Evolutionary conservation across 2,888 invertebrate species (phyloP).

Genomic region (Tigriopus californicus): DNA sequence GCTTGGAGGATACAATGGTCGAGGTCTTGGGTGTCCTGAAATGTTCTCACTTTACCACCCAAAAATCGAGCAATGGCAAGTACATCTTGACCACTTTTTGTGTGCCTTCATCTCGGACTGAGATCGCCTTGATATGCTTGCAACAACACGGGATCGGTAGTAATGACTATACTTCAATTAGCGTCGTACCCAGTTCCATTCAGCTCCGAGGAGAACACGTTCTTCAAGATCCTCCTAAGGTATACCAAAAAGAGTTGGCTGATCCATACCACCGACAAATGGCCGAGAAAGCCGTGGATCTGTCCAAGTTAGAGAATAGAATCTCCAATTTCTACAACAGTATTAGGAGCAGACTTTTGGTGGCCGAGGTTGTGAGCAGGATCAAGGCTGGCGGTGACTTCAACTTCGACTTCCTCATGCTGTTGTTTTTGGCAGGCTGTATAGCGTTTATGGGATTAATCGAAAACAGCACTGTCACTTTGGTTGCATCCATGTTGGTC

Average conservation of each 20-base stretch:
- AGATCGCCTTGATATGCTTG: background rate
- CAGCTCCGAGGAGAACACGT: background rate
- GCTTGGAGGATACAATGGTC: no score
- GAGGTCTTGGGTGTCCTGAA: no score
- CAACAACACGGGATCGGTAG: background rate
- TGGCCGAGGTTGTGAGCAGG: slow-evolving; percentile 48
- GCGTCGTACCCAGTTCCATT: background rate
- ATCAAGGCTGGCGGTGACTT: slow-evolving; percentile 46
- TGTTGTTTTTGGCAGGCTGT: slow-evolving; percentile 49
- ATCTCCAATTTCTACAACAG: slow-evolving; percentile 1
- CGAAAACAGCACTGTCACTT: slow-evolving; percentile 49
- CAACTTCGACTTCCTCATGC: slow-evolving; percentile 54
- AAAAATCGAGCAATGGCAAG: no score
- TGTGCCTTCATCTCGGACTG: background rate
- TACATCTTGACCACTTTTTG: background rate
- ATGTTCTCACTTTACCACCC: no score
- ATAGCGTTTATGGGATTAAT: slow-evolving; percentile 51
- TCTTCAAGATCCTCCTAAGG: background rate
- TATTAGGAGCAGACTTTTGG: slow-evolving; percentile 44
- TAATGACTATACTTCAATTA: background rate
- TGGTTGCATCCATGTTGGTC: slow-evolving; percentile 61
- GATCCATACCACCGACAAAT: no score
- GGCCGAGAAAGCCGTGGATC: background rate
- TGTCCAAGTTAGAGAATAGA: background rate
- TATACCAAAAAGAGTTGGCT: no score